Percentiles rank a stretch among this genome's conserved stretches.
Evolutionary conservation across 1,140 invertebrate species (phyloP).

Genomic region (Ostrea denselamellosa): DNA sequence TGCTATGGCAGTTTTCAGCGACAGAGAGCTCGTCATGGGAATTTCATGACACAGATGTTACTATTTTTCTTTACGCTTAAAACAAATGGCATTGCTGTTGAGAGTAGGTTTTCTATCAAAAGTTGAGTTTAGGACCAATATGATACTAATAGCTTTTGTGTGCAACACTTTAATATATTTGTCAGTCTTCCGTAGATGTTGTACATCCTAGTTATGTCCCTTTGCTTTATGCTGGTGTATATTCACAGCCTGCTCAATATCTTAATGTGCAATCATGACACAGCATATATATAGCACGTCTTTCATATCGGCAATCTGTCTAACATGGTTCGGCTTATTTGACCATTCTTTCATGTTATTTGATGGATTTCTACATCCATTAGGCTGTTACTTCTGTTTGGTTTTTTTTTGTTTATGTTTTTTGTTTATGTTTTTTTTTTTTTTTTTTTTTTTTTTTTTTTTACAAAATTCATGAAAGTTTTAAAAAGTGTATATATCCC

Average conservation of each 20-base stretch:
- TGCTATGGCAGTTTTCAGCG: background rate
- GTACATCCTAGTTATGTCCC: background rate
- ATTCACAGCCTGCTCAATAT: background rate
- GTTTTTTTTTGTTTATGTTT: no score
- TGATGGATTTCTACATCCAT: background rate
- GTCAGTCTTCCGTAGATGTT: background rate
- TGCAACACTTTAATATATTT: background rate
- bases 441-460: no score
- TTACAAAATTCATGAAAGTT: no score
- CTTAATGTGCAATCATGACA: slow-evolving; percentile 4
- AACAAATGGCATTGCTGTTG: no score
- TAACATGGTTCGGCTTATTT: background rate
- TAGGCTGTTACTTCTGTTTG: background rate
- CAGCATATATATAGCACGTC: background rate
- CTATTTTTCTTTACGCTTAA: background rate
- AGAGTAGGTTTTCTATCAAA: no score
- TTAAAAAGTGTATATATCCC: no score
- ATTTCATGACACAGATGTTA: background rate
- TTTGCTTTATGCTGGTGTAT: background rate
- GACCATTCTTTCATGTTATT: background rate
- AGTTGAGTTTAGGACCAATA: background rate
- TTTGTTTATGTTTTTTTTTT: no score
- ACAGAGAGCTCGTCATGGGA: background rate
- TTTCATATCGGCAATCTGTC: background rate
- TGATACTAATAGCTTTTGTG: background rate